Evolutionary conservation across 2,888 invertebrate species (phyloP).

Genomic region (Monopis laevigella): DNA sequence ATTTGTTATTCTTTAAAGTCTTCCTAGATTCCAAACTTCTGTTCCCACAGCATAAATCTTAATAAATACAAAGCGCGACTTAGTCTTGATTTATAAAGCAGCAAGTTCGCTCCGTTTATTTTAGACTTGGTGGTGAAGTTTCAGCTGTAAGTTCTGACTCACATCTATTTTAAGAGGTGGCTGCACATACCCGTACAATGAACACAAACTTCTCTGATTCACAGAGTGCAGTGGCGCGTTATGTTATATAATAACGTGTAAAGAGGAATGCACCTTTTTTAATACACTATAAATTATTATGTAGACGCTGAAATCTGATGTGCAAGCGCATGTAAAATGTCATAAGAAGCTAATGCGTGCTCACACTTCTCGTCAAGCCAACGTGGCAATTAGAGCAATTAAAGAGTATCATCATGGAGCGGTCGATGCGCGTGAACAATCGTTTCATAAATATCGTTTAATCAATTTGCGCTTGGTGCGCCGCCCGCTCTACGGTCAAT

Average conservation of each 20-base stretch:
- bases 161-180: conserved; percentile 40
- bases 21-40: too few relatives aligned
- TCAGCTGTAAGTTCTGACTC: conserved; percentile 35
- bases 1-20: too few relatives aligned
- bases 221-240: conserved; percentile 9
- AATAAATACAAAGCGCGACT: conserved; percentile 8
- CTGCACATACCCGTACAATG: conserved; percentile 18
- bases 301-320: too few relatives aligned
- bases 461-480: conserved; percentile 53
- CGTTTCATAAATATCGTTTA: conserved; percentile 47
- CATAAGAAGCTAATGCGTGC: conserved; percentile 15
- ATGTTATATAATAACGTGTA: background rate
- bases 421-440: conserved; percentile 34
- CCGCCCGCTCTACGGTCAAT: conserved; percentile 39
- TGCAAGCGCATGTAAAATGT: conserved; percentile 5
- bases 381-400: conserved; percentile 47
- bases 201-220: conserved; percentile 17
- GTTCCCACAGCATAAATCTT: conserved; percentile 6
- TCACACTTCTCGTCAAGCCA: conserved; percentile 16
- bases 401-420: conserved; percentile 40
- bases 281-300: too few relatives aligned
- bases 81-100: conserved; percentile 4
- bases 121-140: conserved; percentile 1
- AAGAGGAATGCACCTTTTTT: too few relatives aligned
- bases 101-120: conserved; percentile 7